These are phyloP conservation scores for Yoshiicerus persimilis DNA, from an alignment of 1,140 invertebrate genomes.

Conservation along the genomic window DNA sequence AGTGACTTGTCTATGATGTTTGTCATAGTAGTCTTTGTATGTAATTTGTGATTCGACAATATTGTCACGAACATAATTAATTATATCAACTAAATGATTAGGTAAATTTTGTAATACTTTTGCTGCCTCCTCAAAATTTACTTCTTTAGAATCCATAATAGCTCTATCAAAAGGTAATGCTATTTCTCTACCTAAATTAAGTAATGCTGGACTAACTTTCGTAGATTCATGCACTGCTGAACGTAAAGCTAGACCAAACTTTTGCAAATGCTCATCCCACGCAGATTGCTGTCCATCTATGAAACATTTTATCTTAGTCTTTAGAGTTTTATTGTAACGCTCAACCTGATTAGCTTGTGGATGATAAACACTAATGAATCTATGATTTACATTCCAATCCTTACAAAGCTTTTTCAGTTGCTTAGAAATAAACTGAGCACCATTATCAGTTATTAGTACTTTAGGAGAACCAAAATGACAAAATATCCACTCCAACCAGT, in stretches of 20 bases:
- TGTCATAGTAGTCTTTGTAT: slow-evolving; percentile 22
- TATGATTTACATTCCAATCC: slow-evolving; percentile 26
- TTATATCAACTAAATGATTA: not conserved
- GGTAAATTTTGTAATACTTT: not conserved
- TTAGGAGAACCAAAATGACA: slow-evolving; percentile 24
- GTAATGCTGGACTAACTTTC: slow-evolving; percentile 52
- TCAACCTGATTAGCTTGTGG: slow-evolving; percentile 55
- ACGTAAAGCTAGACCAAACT: too few relatives aligned
- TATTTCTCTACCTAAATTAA: too few relatives aligned
- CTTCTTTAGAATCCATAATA: not conserved
- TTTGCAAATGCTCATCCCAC: slow-evolving; percentile 55
- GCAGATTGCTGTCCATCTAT: slow-evolving; percentile 51
- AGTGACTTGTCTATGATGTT: too few relatives aligned
- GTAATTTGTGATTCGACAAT: not conserved
- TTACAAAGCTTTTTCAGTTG: slow-evolving; percentile 5
- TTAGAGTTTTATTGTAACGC: slow-evolving; percentile 54
- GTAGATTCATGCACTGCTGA: slow-evolving; percentile 53
- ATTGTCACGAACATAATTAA: not conserved
- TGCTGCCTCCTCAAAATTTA: not conserved
- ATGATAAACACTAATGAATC: slow-evolving; percentile 52
- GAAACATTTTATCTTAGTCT: slow-evolving; percentile 53
- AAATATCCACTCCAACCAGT: slow-evolving; percentile 28
- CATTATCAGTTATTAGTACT: slow-evolving; percentile 12
- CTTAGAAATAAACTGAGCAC: slow-evolving; percentile 23
- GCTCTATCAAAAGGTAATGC: slow-evolving; percentile 27